Evolutionary conservation across 1,140 invertebrate species (phyloP), one percentile per base, ranked within the genome.

Genomic region (Lordiphosa collinella): DNA sequence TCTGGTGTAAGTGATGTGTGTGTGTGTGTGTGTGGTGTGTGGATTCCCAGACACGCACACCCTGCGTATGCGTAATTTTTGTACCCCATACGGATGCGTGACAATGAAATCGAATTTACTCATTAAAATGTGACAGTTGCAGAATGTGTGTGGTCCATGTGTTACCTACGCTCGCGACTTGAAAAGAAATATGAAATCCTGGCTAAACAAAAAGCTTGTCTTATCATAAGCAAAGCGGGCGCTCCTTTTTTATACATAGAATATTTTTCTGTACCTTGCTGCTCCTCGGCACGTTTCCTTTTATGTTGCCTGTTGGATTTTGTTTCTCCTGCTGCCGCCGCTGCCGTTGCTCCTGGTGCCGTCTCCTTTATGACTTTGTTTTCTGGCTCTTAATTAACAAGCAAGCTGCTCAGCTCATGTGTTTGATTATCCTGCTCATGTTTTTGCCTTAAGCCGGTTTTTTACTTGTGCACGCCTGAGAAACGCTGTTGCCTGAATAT

Each of bases 81-180:
- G 34, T 47, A 22, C 56, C 32, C 59, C 50, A 49, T 25, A 37
- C 14, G 38, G 43, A 44, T 78, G 78, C 78, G 67, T 84, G 78
- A 76, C 78, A 82, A 78, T 78, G 78, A 72, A 78, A 78, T 82
- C 68, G 78, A 82, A 82, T 84, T 82, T 78, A 54, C 79, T 84
- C 76, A 84, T 84, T 82, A 72, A 61, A 82, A 68, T 61, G 61
- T 49, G 62, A 63, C 60, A 82, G 55, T 66, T 67, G 57, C 29
- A 14, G 12, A 10, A 22, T 29, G 35, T 34, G 43, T 12, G 10
- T 7, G 22, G 16, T 12, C 12, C 16, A 8, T 8, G 50, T 38
- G 31, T 44, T 44, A 36, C 12, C 41, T 63, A 22, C 14, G 4
- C 32, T 40, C 16, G 31, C n/a, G 34, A 48, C 5, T 5, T 51